Conservation (phyloP, 2,888 invertebrate species). For the Acronicta alni region DNA sequence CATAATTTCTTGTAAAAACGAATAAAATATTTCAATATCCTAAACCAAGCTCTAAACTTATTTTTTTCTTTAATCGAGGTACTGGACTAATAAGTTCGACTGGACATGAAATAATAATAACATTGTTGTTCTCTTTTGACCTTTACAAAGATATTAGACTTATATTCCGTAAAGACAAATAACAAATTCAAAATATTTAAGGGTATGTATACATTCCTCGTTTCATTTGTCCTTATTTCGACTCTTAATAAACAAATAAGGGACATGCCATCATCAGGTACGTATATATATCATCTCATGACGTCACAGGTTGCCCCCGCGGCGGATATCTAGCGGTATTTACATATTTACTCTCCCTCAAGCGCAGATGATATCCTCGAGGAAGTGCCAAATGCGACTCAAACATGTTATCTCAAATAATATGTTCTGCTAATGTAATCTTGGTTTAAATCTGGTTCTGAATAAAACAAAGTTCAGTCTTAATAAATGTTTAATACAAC, state of each 20-base stretch:
- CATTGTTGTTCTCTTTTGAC: no score
- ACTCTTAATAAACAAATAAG: neutral
- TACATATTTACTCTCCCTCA: slow-evolving; percentile 55
- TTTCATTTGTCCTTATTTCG: neutral
- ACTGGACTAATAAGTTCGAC: no score
- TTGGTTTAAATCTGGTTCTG: no score
- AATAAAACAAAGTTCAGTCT: no score
- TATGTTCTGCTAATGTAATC: neutral
- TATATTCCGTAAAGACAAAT: no score
- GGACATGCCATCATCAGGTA: slow-evolving; percentile 12
- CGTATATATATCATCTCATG: slow-evolving; percentile 12
- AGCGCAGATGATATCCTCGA: slow-evolving; percentile 14
- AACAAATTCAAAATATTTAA: neutral
- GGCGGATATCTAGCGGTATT: slow-evolving; percentile 47
- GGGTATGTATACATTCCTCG: neutral
- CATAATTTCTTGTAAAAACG: no score
- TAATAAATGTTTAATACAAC: no score
- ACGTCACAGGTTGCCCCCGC: slow-evolving; percentile 32
- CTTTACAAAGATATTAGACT: no score
- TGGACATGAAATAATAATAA: no score
- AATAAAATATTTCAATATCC: no score
- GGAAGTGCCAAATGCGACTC: neutral
- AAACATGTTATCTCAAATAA: neutral
- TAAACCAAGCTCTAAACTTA: no score
- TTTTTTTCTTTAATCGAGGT: no score